Evolutionary conservation across 1,140 invertebrate genomes (phyloP).

Genomic region (Acromyrmex charruanus): DNA sequence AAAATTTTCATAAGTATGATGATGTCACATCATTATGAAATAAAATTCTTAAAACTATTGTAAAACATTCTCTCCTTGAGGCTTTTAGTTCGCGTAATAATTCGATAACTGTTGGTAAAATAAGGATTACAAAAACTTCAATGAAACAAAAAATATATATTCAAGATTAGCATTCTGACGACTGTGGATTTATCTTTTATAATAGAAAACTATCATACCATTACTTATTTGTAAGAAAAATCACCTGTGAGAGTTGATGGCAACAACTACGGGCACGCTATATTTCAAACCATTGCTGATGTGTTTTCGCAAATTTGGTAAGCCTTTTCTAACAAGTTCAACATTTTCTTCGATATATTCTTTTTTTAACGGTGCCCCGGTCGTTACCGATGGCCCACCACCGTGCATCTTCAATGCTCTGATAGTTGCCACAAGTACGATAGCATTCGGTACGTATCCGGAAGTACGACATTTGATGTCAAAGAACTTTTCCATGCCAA

Average conservation of each 20-base stretch:
- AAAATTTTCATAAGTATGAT: conserved; percentile 20
- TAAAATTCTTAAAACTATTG: background rate
- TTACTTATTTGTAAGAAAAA: background rate
- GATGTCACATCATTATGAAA: background rate
- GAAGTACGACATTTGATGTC: conserved; percentile 99
- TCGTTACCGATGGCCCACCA: conserved; percentile 95
- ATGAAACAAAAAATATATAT: background rate
- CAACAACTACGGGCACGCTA: conserved; percentile 98
- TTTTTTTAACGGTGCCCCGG: conserved; percentile 93
- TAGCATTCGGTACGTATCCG: conserved; percentile 94
- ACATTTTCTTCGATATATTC: conserved; percentile 97
- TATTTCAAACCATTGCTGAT: conserved; percentile 97
- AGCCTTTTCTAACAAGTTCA: conserved; percentile 94
- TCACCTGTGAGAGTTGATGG: conserved; percentile 95
- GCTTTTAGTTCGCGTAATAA: background rate
- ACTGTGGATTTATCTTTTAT: background rate
- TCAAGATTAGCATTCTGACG: background rate
- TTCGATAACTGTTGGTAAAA: background rate
- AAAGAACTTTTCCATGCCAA: conserved; percentile 99
- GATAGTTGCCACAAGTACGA: conserved; percentile 97
- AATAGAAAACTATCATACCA: background rate
- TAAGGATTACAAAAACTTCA: background rate
- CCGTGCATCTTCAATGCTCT: conserved; percentile 99
- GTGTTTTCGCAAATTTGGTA: conserved; percentile 97
- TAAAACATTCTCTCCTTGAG: background rate